Evolutionary conservation across 2,113 vertebrate genomes (phyloP), one percentile per base, ranked within the genome.

Genomic region (Strix aluco): DNA sequence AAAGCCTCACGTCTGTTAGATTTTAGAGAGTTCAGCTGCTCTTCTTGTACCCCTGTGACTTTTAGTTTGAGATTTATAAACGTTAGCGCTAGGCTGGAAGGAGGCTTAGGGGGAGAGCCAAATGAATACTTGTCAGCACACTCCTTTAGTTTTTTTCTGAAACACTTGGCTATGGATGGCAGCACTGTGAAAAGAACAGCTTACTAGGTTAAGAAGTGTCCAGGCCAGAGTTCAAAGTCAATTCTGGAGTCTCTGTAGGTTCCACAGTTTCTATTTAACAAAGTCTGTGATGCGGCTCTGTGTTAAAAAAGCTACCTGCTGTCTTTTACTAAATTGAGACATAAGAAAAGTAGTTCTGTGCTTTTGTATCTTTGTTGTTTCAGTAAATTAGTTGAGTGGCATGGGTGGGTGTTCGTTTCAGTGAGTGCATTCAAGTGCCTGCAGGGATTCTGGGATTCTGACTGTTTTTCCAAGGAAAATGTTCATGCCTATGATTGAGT

Each of bases 201-300:
- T 81, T 14, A 11, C 5, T 87, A 26, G 17, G 17, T 87, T 90
- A 71, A 78, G 54, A 34, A 44, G 16, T 59, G 9, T 59, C 32
- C n/a, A 58, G 16, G 20, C 20, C n/a, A 81, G 42, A 62, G 38
- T 90, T 93, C 73, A 62, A 57, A 89, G 70, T 55, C 27, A 72
- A 15, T 87, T 79, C 26, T 72, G 10, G 13, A 71, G 15, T 71
- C 61, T n/a, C 23, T 78, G 16, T 67, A 66, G 22, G 13, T 85
- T 85, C 61, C 73, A 71, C 20, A 13, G 38, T 91, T 96, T 96
- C 72, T 81, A 7, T 90, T 85, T 87, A 93, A 87, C 52, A 30
- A 49, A 54, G n/a, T 78, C 32, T 82, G 19, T 84, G 38, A 47
- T 67, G 70, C 3, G 1, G 1, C 1, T 81, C 51, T 74, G 6